Conservation (phyloP, 2,113 vertebrate species). For the Potamarius usumacintae region DNA sequence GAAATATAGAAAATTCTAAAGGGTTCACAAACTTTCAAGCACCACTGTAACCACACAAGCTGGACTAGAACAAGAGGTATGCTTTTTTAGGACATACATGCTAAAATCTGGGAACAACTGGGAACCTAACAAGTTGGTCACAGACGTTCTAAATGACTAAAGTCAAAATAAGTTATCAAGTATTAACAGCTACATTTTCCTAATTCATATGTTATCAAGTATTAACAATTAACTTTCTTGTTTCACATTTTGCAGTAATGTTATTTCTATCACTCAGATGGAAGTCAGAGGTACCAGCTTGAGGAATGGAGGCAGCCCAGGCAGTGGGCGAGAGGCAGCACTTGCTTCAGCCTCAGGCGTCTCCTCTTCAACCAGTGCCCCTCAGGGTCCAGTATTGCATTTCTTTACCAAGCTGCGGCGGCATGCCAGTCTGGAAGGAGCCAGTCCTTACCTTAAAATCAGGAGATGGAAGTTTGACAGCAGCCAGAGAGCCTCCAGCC, state of each 20-base stretch:
- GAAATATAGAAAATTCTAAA: too few species aligned
- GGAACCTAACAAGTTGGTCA: neutral
- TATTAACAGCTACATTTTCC: neutral
- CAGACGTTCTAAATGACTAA: neutral
- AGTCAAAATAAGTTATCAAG: neutral
- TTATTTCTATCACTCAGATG: conserved; percentile 21
- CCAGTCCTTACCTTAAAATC: conserved; percentile 94
- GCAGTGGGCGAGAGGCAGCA: conserved; percentile 57
- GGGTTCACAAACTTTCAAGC: too few species aligned
- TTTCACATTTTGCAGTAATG: neutral
- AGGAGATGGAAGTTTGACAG: conserved; percentile 96
- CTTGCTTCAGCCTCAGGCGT: conserved; percentile 6
- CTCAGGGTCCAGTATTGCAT: conserved; percentile 80
- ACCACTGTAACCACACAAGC: too few species aligned
- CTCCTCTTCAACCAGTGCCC: conserved; percentile 49
- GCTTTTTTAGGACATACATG: neutral
- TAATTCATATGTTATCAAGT: neutral
- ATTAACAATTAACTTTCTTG: too few species aligned
- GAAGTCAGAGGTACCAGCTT: conserved; percentile 58
- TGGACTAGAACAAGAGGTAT: neutral
- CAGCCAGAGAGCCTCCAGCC: conserved; percentile 89
- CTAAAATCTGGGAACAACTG: neutral
- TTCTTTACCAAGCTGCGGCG: conserved; percentile 90
- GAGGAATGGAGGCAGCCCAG: conserved; percentile 59
- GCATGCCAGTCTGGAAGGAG: conserved; percentile 90